These are phyloP conservation scores for Zhuqinia jingwanae DNA, from an alignment of 2,888 invertebrate species.

Conservation along the genomic window DNA sequence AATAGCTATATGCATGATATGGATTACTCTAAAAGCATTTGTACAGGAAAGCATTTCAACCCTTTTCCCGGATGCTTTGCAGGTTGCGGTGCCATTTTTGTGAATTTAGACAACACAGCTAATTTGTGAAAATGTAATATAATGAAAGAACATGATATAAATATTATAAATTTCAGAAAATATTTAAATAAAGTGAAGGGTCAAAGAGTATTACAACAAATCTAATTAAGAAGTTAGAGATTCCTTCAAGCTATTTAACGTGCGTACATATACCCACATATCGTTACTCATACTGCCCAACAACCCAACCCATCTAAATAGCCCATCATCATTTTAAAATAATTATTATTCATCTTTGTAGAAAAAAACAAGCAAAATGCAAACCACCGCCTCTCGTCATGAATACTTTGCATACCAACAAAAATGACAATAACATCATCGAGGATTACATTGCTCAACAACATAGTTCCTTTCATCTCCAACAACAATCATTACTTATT, in stretches of 20 bases:
- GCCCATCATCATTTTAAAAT: background rate
- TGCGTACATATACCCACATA: background rate
- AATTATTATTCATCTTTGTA: constrained; percentile 1
- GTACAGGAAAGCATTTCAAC: background rate
- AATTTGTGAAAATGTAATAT: too few relatives aligned
- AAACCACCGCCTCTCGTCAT: background rate
- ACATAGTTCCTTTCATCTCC: background rate
- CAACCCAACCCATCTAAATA: background rate
- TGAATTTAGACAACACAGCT: too few relatives aligned
- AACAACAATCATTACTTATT: background rate
- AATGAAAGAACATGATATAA: too few relatives aligned
- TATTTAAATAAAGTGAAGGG: too few relatives aligned
- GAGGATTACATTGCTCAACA: constrained; percentile 20
- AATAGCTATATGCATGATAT: too few relatives aligned
- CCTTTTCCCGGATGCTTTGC: too few relatives aligned
- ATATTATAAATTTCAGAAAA: background rate
- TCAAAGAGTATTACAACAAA: too few relatives aligned
- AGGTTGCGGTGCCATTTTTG: too few relatives aligned
- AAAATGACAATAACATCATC: background rate
- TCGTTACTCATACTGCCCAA: background rate
- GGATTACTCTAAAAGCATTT: too few relatives aligned
- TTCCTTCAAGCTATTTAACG: background rate
- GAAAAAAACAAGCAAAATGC: too few relatives aligned
- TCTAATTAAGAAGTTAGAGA: background rate
- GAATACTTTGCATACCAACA: constrained; percentile 1